Evolutionary conservation across 1,140 invertebrate genomes (phyloP).

Genomic region (Apis florea): DNA sequence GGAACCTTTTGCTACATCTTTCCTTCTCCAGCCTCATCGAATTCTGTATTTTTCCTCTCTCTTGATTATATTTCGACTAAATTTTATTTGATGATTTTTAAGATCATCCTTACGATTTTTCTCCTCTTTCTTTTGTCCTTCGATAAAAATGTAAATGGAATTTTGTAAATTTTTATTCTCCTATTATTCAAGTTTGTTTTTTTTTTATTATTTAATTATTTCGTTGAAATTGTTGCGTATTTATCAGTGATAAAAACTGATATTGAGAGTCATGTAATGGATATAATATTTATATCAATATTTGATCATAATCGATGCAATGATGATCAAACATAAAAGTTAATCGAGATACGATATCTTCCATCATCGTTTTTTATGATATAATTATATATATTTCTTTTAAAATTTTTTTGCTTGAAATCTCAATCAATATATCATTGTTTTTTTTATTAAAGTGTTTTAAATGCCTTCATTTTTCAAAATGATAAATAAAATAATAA

Average conservation of each 20-base stretch:
- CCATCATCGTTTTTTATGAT: not conserved
- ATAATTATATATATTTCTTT: not conserved
- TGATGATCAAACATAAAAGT: not conserved
- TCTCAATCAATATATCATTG: not conserved
- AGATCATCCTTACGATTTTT: not conserved
- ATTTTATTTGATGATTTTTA: not conserved
- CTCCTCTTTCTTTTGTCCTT: not conserved
- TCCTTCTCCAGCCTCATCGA: not conserved
- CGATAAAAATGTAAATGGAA: not conserved
- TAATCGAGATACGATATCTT: slow-evolving; percentile 4
- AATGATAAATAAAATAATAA: not conserved
- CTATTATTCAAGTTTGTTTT: not conserved
- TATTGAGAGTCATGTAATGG: not conserved
- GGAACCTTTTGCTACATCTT: not conserved
- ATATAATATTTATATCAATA: too few relatives aligned
- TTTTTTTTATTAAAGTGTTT: not conserved
- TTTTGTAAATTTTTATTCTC: not conserved
- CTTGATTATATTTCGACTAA: slow-evolving; percentile 29
- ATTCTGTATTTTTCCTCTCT: not conserved
- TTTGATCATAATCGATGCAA: not conserved
- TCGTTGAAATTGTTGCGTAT: not conserved
- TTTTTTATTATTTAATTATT: not conserved
- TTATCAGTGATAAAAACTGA: not conserved
- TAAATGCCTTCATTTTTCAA: not conserved
- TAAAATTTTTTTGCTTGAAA: not conserved